Conservation (phyloP, 2,113 vertebrate genomes). For the Lophura nycthemera region DNA sequence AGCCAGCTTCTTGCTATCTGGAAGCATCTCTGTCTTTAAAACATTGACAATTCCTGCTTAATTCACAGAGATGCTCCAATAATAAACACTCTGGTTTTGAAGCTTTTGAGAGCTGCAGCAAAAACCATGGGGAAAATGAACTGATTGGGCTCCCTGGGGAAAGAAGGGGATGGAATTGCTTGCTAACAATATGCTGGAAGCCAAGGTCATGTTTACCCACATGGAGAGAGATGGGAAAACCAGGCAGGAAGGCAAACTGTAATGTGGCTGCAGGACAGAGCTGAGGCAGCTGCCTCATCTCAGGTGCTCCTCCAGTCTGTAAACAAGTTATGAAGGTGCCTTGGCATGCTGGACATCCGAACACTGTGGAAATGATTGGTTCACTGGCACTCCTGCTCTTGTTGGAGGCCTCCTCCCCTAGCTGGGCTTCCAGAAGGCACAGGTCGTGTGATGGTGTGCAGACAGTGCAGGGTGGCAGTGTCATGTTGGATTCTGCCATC, state of each 20-base stretch:
- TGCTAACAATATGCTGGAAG: too few relatives aligned
- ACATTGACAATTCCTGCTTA: not conserved
- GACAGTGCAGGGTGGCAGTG: not conserved
- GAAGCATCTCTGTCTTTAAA: not conserved
- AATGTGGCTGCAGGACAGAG: not conserved
- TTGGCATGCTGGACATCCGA: not conserved
- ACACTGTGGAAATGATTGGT: rapidly evolving
- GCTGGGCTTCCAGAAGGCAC: not conserved
- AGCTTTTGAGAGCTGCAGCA: not conserved
- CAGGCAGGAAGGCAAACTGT: not conserved
- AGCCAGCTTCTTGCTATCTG: not conserved
- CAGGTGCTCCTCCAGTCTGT: not conserved
- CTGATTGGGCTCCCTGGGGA: rapidly evolving
- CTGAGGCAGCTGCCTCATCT: rapidly evolving
- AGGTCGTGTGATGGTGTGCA: not conserved
- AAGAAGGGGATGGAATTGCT: too few relatives aligned
- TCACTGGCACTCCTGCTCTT: not conserved
- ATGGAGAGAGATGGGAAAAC: not conserved
- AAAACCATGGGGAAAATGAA: not conserved
- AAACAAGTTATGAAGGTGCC: not conserved
- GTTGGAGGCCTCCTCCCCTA: not conserved
- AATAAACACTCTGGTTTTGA: not conserved
- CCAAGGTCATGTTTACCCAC: too few relatives aligned
- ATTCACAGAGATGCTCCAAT: not conserved
- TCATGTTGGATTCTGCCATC: rapidly evolving